These are phyloP conservation scores for Pseudonaja textilis DNA, from an alignment of 2,113 vertebrate species.

Conservation along the genomic window DNA sequence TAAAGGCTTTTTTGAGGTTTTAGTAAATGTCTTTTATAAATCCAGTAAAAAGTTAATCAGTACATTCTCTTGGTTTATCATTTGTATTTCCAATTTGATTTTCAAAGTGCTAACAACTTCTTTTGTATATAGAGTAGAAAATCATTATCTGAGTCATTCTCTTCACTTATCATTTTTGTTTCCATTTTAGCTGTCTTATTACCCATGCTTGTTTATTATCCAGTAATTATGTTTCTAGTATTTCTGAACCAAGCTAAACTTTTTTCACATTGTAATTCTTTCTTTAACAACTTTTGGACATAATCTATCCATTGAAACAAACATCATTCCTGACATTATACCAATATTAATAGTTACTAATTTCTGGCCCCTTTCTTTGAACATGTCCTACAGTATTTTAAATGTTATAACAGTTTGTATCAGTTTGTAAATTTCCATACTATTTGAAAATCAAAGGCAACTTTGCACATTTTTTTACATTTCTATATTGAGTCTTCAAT, in stretches of 20 bases:
- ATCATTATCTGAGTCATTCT: neutral
- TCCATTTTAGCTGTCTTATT: neutral
- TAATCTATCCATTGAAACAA: neutral
- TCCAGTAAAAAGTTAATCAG: no score
- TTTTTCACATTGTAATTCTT: neutral
- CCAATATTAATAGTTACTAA: neutral
- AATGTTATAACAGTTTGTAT: neutral
- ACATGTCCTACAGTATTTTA: neutral
- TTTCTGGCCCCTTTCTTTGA: neutral
- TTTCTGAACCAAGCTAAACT: neutral
- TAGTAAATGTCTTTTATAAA: neutral
- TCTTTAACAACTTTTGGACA: neutral
- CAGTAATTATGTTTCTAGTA: neutral
- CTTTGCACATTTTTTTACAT: neutral
- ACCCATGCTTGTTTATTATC: neutral
- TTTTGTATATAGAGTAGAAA: neutral
- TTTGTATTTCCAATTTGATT: no score
- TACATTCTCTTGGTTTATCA: no score
- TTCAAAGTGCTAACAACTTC: neutral
- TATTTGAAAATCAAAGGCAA: neutral
- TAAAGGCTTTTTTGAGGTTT: neutral
- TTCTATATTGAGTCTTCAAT: neutral
- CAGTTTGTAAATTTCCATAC: neutral
- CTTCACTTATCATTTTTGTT: neutral
- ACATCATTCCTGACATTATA: neutral